These are phyloP conservation scores for Manis pentadactyla DNA, from an alignment of 2,797 vertebrate genomes.

Conservation along the genomic window DNA sequence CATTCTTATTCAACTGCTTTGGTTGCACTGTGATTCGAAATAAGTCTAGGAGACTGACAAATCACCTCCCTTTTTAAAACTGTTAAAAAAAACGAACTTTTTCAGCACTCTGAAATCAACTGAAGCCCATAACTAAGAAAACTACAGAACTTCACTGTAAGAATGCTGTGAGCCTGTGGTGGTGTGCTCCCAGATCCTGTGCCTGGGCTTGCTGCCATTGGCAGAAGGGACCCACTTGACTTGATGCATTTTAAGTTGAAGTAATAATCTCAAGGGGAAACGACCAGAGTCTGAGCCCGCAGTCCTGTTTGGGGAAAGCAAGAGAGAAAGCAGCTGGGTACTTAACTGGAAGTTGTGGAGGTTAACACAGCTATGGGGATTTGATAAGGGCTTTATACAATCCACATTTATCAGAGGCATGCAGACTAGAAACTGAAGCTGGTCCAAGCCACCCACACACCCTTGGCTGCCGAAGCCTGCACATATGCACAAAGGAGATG, in stretches of 20 bases:
- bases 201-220: background rate
- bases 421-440: too few relatives aligned
- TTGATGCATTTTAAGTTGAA: background rate
- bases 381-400: too few relatives aligned
- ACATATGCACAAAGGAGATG: background rate
- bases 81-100: background rate
- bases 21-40: slow-evolving; percentile 5
- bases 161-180: background rate
- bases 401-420: too few relatives aligned
- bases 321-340: background rate
- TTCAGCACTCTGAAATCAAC: background rate
- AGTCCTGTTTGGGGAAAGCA: background rate
- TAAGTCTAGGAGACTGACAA: background rate
- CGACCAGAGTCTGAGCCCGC: background rate
- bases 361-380: too few relatives aligned
- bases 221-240: background rate
- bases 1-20: background rate
- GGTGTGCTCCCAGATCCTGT: background rate
- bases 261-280: background rate
- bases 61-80: background rate
- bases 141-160: background rate
- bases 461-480: background rate
- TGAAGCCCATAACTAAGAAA: background rate
- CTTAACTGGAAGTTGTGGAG: background rate
- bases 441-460: background rate